Percentiles rank a stretch among this genome's conserved stretches.
Conservation (phyloP, 2,888 invertebrate species). For the Drosophila lutescens region DNA sequence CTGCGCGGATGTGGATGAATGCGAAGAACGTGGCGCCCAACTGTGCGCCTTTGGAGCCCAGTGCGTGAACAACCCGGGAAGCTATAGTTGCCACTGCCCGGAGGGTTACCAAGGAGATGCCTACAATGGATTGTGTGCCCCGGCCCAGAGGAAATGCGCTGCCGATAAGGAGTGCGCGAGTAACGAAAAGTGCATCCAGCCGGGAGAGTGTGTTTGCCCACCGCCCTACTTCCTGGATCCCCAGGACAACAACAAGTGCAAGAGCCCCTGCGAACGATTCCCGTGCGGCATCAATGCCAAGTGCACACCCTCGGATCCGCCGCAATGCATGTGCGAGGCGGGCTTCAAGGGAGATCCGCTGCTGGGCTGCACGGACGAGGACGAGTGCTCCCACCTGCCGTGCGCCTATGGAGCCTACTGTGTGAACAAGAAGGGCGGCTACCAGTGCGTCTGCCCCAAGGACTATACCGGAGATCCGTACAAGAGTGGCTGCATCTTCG, state of each 20-base stretch:
- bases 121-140: slow-evolving; percentile 91
- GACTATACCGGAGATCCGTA: slow-evolving; percentile 94
- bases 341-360: slow-evolving; percentile 95
- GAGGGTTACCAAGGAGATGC: slow-evolving; percentile 92
- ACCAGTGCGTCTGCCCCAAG: slow-evolving; percentile 93
- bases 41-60: slow-evolving; percentile 94
- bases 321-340: slow-evolving; percentile 93
- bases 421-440: slow-evolving; percentile 93
- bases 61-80: slow-evolving; percentile 92
- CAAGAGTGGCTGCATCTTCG: slow-evolving; percentile 90
- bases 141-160: slow-evolving; percentile 92
- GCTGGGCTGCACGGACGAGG: slow-evolving; percentile 92
- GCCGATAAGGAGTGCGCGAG: slow-evolving; percentile 92
- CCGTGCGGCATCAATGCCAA: slow-evolving; percentile 95
- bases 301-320: slow-evolving; percentile 95
- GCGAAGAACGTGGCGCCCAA: slow-evolving; percentile 88
- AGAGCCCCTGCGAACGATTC: slow-evolving; percentile 96
- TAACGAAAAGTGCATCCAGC: slow-evolving; percentile 96
- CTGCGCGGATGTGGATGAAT: slow-evolving; percentile 93
- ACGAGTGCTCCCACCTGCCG: slow-evolving; percentile 93
- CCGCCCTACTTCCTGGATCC: slow-evolving; percentile 95
- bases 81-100: slow-evolving; percentile 92
- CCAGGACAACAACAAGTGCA: slow-evolving; percentile 92
- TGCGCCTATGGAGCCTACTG: slow-evolving; percentile 96
- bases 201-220: slow-evolving; percentile 95